Evolutionary conservation across 1,140 invertebrate genomes (phyloP).

Genomic region (Atta colombica): DNA sequence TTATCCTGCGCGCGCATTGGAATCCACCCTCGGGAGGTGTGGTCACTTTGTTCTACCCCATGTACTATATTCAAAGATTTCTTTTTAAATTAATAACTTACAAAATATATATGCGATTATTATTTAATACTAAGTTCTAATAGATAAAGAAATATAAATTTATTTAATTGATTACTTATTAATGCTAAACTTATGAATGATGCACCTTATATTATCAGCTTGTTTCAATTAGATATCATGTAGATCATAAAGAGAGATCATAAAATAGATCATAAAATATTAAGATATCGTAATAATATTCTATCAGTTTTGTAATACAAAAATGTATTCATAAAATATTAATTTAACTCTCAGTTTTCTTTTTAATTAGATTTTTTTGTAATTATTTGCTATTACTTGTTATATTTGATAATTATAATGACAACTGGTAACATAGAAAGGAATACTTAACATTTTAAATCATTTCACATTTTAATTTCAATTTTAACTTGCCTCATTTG

Average conservation of each 20-base stretch:
- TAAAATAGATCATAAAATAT: background rate
- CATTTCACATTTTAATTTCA: background rate
- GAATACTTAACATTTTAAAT: background rate
- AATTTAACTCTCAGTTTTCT: background rate
- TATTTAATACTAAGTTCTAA: background rate
- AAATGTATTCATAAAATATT: background rate
- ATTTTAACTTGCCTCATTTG: slow-evolving; percentile 3
- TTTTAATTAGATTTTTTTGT: background rate
- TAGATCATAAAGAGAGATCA: background rate
- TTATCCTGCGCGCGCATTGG: slow-evolving; percentile 72
- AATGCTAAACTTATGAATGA: background rate
- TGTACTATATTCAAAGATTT: slow-evolving; percentile 46
- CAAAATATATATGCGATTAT: background rate
- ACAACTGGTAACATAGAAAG: too few species aligned
- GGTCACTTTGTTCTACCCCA: slow-evolving; percentile 68
- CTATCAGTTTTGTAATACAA: background rate
- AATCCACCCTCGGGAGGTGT: slow-evolving; percentile 76
- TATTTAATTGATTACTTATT: background rate
- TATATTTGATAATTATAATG: background rate
- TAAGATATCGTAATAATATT: background rate
- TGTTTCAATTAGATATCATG: background rate
- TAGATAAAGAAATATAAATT: background rate
- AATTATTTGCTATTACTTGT: background rate
- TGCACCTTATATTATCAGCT: background rate
- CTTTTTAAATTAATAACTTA: slow-evolving; percentile 44